Conservation (phyloP, 2,113 vertebrate genomes). For the Oenanthe melanoleuca region DNA sequence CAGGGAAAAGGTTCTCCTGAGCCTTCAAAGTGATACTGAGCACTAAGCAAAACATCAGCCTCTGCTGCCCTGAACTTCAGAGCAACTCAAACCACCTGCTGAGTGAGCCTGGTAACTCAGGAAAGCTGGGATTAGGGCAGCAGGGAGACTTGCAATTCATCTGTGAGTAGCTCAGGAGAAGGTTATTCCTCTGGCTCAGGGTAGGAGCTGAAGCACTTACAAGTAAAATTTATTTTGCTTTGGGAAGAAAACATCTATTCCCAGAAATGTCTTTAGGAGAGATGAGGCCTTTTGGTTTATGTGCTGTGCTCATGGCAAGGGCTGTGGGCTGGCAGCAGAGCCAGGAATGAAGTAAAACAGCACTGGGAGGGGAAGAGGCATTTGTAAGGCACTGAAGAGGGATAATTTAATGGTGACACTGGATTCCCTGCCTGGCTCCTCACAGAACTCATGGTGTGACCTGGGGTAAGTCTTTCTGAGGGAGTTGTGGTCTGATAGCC, state of each 20-base stretch:
- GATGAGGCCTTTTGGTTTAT: not conserved
- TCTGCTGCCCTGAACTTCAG: not conserved
- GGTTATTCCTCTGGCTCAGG: not conserved
- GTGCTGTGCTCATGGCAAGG: no score
- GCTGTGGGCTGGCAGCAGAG: not conserved
- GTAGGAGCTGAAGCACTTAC: not conserved
- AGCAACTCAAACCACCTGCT: not conserved
- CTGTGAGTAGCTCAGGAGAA: not conserved
- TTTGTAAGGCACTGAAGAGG: not conserved
- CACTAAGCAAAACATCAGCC: not conserved
- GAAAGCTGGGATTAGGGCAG: not conserved
- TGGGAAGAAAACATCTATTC: rapidly evolving
- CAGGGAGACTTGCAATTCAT: not conserved
- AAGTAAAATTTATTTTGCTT: not conserved
- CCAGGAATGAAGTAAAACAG: not conserved
- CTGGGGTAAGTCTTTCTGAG: not conserved
- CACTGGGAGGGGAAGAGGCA: not conserved
- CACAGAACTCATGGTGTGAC: rapidly evolving
- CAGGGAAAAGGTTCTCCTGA: not conserved
- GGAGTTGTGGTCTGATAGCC: not conserved
- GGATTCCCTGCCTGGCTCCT: not conserved
- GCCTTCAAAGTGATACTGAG: not conserved
- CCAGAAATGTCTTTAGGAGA: not conserved
- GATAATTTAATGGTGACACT: rapidly evolving
- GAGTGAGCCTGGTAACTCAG: not conserved